Evolutionary conservation across 2,113 vertebrate genomes (phyloP).

Genomic region (Amblyornis subalaris): DNA sequence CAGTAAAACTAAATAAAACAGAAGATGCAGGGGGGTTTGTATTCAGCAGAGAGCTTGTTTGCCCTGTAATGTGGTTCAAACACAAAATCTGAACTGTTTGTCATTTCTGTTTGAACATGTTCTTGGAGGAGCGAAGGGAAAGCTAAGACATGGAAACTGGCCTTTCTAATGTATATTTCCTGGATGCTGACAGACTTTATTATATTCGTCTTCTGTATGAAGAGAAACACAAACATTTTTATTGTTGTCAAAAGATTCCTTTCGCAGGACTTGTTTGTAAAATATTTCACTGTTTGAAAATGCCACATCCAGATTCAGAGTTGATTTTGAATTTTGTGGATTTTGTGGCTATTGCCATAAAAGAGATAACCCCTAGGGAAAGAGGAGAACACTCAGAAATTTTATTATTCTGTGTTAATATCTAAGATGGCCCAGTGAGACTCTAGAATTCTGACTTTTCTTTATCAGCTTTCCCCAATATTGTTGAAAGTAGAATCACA

Average conservation of each 20-base stretch:
- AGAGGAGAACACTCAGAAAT: background rate
- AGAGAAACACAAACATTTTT: background rate
- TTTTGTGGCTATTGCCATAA: background rate
- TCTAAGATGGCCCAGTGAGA: background rate
- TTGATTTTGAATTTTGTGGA: background rate
- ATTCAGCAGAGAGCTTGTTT: background rate
- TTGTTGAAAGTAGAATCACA: background rate
- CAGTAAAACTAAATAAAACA: background rate
- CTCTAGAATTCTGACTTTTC: background rate
- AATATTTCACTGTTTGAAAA: background rate
- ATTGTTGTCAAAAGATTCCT: background rate
- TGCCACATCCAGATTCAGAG: background rate
- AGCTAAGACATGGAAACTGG: background rate
- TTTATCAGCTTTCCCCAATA: background rate
- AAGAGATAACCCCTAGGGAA: background rate
- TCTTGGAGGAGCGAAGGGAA: background rate
- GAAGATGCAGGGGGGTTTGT: background rate
- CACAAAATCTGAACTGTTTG: background rate
- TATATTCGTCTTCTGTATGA: background rate
- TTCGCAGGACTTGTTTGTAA: background rate
- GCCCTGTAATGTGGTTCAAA: background rate
- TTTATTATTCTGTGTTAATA: background rate
- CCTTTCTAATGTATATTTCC: background rate
- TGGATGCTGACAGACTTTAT: background rate
- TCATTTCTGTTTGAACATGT: background rate